These are phyloP conservation scores for Ammospiza maritima DNA, from an alignment of 2,797 vertebrate species.

Conservation along the genomic window DNA sequence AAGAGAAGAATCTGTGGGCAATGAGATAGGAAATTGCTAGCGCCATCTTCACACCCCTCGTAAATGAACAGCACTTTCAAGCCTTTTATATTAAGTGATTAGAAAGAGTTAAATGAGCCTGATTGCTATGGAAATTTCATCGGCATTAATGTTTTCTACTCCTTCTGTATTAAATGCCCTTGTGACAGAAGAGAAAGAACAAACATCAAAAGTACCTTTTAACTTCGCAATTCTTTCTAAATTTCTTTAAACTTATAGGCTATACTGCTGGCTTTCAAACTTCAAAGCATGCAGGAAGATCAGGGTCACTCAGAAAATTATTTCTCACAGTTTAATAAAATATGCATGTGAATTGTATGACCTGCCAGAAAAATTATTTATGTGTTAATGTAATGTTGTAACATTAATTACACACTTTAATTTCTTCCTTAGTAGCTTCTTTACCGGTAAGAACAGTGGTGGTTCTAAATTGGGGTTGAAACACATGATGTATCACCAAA, in stretches of 20 bases:
- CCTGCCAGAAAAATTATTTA: conserved; percentile 80
- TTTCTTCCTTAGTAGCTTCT: conserved; percentile 23
- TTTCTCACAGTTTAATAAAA: conserved; percentile 81
- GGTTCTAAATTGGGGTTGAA: conserved; percentile 6
- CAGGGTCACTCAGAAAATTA: conserved; percentile 80
- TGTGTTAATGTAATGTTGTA: conserved; percentile 78
- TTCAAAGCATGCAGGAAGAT: conserved; percentile 80
- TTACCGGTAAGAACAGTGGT: background rate
- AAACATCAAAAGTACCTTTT: conserved; percentile 86
- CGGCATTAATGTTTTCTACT: conserved; percentile 75
- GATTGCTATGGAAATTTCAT: conserved; percentile 74
- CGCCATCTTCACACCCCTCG: background rate
- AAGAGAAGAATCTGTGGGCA: background rate
- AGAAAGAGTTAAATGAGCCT: conserved; percentile 76
- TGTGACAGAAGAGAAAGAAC: conserved; percentile 80
- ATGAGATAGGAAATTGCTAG: background rate
- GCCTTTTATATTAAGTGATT: conserved; percentile 26
- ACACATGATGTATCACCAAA: background rate
- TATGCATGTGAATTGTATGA: conserved; percentile 80
- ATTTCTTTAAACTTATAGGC: conserved; percentile 84
- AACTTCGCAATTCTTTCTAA: conserved; percentile 84
- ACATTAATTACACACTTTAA: conserved; percentile 75
- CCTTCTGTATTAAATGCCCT: conserved; percentile 76
- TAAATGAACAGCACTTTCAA: background rate
- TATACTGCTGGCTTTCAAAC: conserved; percentile 80